Conservation (phyloP, 2,888 invertebrate genomes). For the Drosophila buzzatii region DNA sequence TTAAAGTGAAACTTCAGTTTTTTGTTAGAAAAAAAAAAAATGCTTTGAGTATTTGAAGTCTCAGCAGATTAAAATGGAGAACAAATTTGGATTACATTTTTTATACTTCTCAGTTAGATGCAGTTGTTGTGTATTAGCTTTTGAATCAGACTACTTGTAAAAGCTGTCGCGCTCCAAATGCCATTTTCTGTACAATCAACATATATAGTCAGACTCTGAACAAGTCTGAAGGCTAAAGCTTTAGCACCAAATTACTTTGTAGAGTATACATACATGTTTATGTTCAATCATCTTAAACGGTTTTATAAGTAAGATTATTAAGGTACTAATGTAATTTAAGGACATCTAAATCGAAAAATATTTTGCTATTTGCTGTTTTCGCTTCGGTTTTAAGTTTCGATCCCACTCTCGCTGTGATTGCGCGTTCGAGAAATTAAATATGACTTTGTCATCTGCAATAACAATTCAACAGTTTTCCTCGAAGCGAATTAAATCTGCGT, state of each 20-base stretch:
- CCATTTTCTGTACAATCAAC: background rate
- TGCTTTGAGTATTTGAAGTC: background rate
- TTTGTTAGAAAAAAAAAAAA: background rate
- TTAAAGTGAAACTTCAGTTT: background rate
- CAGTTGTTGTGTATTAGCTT: too few species aligned
- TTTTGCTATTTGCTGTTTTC: constrained; percentile 5
- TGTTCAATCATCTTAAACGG: background rate
- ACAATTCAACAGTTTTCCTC: constrained; percentile 66
- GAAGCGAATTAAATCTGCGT: constrained; percentile 50
- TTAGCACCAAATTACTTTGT: background rate
- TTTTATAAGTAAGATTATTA: background rate
- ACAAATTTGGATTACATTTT: background rate
- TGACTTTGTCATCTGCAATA: constrained; percentile 69
- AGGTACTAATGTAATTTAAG: background rate
- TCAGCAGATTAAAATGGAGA: background rate
- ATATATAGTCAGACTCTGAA: background rate
- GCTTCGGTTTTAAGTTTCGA: constrained; percentile 16
- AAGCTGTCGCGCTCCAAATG: background rate
- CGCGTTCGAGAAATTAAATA: constrained; percentile 55
- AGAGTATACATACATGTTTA: background rate
- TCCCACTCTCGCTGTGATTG: constrained; percentile 5
- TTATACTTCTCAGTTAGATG: background rate
- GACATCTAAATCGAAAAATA: constrained; percentile 22
- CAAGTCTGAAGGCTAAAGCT: background rate
- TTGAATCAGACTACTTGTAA: background rate